These are phyloP conservation scores for Neostethus bicornis DNA, from an alignment of 2,797 vertebrate genomes.

Conservation along the genomic window DNA sequence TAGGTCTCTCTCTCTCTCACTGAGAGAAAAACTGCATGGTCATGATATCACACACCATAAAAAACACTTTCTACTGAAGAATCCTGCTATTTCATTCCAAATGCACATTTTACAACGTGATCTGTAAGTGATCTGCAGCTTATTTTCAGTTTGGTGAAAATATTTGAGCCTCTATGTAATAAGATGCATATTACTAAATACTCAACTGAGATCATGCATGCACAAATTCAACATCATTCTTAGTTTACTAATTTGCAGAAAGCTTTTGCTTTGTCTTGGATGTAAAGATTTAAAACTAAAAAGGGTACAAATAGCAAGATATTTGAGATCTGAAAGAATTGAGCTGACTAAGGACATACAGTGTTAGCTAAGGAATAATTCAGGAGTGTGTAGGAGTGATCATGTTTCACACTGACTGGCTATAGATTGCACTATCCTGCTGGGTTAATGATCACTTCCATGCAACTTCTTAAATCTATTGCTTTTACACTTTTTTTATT, in stretches of 20 bases:
- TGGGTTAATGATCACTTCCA: constrained; percentile 25
- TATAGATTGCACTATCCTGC: constrained; percentile 4
- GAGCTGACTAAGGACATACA: neutral
- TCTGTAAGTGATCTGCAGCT: too few relatives aligned
- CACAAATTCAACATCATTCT: constrained; percentile 1
- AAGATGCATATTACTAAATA: too few relatives aligned
- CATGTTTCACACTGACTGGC: constrained; percentile 4
- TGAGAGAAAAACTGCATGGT: constrained; percentile 44
- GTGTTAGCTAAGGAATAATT: neutral
- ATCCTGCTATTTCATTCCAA: neutral
- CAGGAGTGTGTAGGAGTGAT: constrained; percentile 8
- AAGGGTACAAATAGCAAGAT: neutral
- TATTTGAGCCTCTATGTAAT: too few relatives aligned
- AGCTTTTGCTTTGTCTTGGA: constrained; percentile 30
- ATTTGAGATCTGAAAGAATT: constrained; percentile 2
- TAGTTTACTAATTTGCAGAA: too few relatives aligned
- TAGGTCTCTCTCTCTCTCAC: constrained; percentile 42
- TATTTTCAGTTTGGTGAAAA: constrained; percentile 18
- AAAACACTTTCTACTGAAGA: neutral
- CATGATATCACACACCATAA: constrained; percentile 51
- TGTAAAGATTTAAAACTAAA: constrained; percentile 13
- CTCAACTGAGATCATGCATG: constrained; percentile 1
- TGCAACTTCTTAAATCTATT: neutral
- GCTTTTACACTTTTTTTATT: constrained; percentile 9
- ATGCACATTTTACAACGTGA: neutral